A percentile compares a stretch with the other conserved stretches of the same genome.
Evolutionary conservation across 2,797 vertebrate species (phyloP).

Genomic region (Pantherophis alleghaniensis): DNA sequence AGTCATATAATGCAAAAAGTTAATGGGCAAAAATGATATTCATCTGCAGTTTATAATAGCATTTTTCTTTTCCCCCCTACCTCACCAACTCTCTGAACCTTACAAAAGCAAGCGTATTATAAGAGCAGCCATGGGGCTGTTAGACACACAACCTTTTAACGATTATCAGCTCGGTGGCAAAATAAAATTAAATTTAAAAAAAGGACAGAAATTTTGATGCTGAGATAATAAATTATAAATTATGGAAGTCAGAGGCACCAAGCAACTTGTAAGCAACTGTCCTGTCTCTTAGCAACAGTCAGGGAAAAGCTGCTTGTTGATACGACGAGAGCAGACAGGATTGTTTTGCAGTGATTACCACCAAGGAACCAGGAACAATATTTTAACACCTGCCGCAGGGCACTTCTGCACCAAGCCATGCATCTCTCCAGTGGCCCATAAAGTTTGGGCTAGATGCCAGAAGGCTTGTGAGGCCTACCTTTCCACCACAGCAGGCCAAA

Average conservation of each 20-base stretch:
- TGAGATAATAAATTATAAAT: constrained; percentile 80
- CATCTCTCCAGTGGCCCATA: constrained; percentile 75
- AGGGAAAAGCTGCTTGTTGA: constrained; percentile 76
- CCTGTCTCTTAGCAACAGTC: constrained; percentile 81
- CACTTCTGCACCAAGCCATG: constrained; percentile 74
- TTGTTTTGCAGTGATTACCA: constrained; percentile 79
- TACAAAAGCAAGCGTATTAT: constrained; percentile 49
- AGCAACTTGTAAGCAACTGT: constrained; percentile 82
- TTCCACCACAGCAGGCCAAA: constrained; percentile 66
- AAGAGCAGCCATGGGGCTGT: constrained; percentile 28
- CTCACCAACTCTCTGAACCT: constrained; percentile 38
- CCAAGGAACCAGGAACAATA: constrained; percentile 76
- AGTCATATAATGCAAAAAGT: constrained; percentile 67
- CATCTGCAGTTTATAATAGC: constrained; percentile 71
- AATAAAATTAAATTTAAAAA: constrained; percentile 62
- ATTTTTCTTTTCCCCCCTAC: constrained; percentile 53
- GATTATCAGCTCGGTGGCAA: constrained; percentile 64
- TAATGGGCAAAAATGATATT: constrained; percentile 77
- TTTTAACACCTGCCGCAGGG: constrained; percentile 82
- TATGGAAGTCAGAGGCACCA: constrained; percentile 75
- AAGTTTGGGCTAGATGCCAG: constrained; percentile 78
- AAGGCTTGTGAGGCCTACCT: constrained; percentile 68
- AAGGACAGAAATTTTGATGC: constrained; percentile 69
- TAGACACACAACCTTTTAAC: constrained; percentile 63
- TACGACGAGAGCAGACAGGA: constrained; percentile 76